Evolutionary conservation across 2,797 vertebrate genomes (phyloP).

Genomic region (Acipenser ruthenus): DNA sequence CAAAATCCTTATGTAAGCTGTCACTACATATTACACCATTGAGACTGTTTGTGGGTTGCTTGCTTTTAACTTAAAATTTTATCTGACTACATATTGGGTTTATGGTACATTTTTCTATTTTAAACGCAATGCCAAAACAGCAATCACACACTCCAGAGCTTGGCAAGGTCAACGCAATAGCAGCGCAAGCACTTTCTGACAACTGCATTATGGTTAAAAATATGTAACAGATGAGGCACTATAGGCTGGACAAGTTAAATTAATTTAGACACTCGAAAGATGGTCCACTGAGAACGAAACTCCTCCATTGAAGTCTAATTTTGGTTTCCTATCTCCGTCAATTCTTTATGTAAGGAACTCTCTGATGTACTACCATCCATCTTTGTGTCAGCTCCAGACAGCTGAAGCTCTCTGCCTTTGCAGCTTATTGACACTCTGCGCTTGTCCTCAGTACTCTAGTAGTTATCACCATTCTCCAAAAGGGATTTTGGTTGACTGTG

Average conservation of each 20-base stretch:
- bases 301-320: slow-evolving; percentile 58
- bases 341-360: slow-evolving; percentile 57
- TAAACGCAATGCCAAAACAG: background rate
- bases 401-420: slow-evolving; percentile 51
- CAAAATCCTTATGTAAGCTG: background rate
- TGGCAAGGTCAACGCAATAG: slow-evolving; percentile 6
- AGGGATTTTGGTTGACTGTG: slow-evolving; percentile 55
- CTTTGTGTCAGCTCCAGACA: slow-evolving; percentile 52
- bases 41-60: no score
- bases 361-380: slow-evolving; percentile 54
- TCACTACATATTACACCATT: background rate
- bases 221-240: slow-evolving; percentile 53
- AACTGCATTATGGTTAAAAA: slow-evolving; percentile 45
- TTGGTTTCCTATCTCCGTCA: slow-evolving; percentile 52
- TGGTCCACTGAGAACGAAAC: slow-evolving; percentile 48
- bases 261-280: slow-evolving; percentile 51
- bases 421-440: slow-evolving; percentile 60
- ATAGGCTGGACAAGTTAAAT: slow-evolving; percentile 47
- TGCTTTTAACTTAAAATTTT: no score
- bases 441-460: slow-evolving; percentile 50
- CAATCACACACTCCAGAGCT: background rate
- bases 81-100: background rate
- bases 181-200: slow-evolving; percentile 43
- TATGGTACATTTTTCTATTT: background rate
- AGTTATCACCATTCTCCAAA: slow-evolving; percentile 61